phyloP scores from a whole-genome alignment of 2,113 vertebrate species.

The Monopterus albus region DNA sequence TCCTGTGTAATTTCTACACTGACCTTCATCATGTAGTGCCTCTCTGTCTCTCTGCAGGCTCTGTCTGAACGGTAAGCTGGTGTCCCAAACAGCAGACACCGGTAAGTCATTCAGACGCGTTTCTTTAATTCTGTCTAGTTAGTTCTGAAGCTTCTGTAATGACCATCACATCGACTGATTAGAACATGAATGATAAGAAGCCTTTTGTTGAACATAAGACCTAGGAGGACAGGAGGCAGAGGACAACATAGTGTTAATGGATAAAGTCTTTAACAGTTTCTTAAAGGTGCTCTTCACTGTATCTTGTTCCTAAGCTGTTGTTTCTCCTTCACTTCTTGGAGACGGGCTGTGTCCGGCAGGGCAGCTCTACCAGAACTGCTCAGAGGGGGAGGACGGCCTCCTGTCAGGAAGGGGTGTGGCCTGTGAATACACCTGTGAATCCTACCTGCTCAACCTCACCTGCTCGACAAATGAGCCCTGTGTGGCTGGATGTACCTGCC shows the following conservation, averaged over 20 bases:
- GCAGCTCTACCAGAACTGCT: slow-evolving; percentile 92
- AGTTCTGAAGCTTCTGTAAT: too few relatives aligned
- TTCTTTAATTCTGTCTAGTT: too few relatives aligned
- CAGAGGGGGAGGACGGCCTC: slow-evolving; percentile 64
- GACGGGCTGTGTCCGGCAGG: slow-evolving; percentile 85
- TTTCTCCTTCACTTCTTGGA: slow-evolving; percentile 47
- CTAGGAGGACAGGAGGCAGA: too few relatives aligned
- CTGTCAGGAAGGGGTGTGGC: slow-evolving; percentile 79
- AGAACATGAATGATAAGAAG: too few relatives aligned
- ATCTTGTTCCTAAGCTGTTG: not conserved
- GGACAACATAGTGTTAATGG: too few relatives aligned
- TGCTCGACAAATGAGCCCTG: slow-evolving; percentile 87
- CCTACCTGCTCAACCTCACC: slow-evolving; percentile 92
- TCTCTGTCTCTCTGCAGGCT: slow-evolving; percentile 79
- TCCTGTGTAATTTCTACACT: not conserved
- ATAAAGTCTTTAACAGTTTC: too few relatives aligned
- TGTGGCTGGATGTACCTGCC: slow-evolving; percentile 90
- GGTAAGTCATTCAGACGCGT: too few relatives aligned
- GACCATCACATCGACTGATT: too few relatives aligned
- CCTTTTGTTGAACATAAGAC: too few relatives aligned
- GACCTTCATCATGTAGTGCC: not conserved
- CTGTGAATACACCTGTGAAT: slow-evolving; percentile 91
- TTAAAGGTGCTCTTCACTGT: too few relatives aligned
- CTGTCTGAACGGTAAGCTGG: slow-evolving; percentile 90
- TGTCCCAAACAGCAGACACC: slow-evolving; percentile 81